These are phyloP conservation scores for Platycheirus albimanus DNA, from an alignment of 2,888 invertebrate species.

Conservation along the genomic window DNA sequence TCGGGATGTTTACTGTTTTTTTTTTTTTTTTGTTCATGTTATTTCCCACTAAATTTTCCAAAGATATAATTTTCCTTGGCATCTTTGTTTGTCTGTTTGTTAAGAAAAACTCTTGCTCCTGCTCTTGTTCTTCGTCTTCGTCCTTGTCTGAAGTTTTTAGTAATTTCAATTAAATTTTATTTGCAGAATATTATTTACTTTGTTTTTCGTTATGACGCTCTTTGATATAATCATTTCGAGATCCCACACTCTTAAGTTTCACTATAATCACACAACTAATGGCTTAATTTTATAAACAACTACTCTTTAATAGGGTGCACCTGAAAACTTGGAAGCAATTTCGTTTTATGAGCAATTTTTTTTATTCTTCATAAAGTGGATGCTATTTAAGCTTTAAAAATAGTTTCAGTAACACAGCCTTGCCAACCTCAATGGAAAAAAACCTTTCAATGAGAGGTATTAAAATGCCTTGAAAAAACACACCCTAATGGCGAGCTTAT, in stretches of 20 bases:
- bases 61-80: constrained; percentile 30
- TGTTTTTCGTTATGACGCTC: constrained; percentile 12
- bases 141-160: constrained; percentile 35
- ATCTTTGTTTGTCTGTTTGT: background rate
- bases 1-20: constrained; percentile 39
- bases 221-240: background rate
- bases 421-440: no score
- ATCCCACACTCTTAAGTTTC: background rate
- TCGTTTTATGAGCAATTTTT: no score
- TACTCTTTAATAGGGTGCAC: background rate
- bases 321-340: no score
- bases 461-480: no score
- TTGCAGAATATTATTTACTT: constrained; percentile 48
- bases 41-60: constrained; percentile 25
- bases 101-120: background rate
- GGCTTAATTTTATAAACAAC: constrained; percentile 19
- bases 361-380: no score
- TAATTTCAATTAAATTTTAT: constrained; percentile 58
- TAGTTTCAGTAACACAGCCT: no score
- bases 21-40: background rate
- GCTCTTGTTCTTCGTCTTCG: no score
- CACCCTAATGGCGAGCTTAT: no score
- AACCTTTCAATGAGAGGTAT: no score
- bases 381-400: no score
- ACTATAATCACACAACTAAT: constrained; percentile 2